Conservation (phyloP, 2,888 invertebrate species). For the Cordilura impudica region DNA sequence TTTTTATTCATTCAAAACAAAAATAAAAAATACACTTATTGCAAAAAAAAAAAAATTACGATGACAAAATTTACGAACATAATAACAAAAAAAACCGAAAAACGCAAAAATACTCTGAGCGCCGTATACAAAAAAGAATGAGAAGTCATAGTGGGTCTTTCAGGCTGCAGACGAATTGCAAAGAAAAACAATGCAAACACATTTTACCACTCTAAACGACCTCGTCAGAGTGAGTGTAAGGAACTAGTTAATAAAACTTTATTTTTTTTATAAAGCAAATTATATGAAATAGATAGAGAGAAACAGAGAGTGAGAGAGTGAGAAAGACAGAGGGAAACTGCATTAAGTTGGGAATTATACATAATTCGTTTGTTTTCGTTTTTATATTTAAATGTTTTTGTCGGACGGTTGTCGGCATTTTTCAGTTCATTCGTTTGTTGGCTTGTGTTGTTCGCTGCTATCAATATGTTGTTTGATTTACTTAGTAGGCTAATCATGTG, state of each 20-base stretch:
- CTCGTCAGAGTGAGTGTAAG: slow-evolving; percentile 47
- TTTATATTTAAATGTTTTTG: background rate
- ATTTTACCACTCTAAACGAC: slow-evolving; percentile 6
- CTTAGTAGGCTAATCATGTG: slow-evolving; percentile 76
- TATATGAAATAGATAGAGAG: slow-evolving; percentile 19
- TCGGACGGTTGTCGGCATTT: slow-evolving; percentile 26
- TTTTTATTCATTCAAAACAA: slow-evolving; percentile 56
- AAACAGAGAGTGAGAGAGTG: background rate
- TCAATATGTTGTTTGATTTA: slow-evolving; percentile 56
- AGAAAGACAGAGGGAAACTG: slow-evolving; percentile 2
- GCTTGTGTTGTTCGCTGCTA: background rate
- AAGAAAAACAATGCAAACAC: slow-evolving; percentile 19
- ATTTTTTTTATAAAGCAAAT: background rate
- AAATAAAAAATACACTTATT: slow-evolving; percentile 3
- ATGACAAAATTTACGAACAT: slow-evolving; percentile 34
- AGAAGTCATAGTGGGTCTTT: slow-evolving; percentile 46
- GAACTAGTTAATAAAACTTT: slow-evolving; percentile 40
- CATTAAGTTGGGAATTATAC: background rate
- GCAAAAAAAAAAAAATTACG: slow-evolving; percentile 39
- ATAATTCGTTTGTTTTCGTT: slow-evolving; percentile 16
- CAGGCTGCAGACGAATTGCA: background rate
- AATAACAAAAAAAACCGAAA: slow-evolving; percentile 12
- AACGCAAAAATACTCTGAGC: slow-evolving; percentile 47
- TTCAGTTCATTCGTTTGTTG: slow-evolving; percentile 5
- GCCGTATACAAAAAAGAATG: slow-evolving; percentile 61